Percentiles rank a stretch among this genome's conserved stretches.
phyloP scores from a whole-genome alignment of 2,797 vertebrate species.

The Poecilia gillii region DNA sequence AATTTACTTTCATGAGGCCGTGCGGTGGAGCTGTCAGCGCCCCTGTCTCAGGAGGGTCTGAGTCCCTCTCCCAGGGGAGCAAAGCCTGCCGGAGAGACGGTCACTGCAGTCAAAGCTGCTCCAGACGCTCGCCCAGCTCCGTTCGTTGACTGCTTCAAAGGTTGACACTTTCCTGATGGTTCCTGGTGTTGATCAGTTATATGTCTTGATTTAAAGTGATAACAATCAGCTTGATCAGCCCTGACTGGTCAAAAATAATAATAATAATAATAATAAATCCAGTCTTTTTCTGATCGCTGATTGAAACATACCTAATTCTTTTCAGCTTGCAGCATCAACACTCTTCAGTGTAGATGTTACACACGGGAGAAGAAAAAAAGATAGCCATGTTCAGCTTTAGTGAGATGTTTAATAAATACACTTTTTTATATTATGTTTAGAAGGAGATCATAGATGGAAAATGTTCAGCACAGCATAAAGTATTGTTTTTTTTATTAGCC shows the following conservation, averaged over 20 bases:
- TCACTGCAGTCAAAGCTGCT: conserved; percentile 42
- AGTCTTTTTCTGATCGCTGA: neutral
- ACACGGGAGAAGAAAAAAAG: neutral
- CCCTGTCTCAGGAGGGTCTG: conserved; percentile 41
- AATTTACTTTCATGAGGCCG: conserved; percentile 56
- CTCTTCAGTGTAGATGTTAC: neutral
- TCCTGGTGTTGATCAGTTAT: neutral
- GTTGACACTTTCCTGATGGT: neutral
- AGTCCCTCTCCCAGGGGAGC: conserved; percentile 60
- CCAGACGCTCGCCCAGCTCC: conserved; percentile 18
- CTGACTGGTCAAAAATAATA: neutral
- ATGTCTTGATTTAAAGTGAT: conserved; percentile 24
- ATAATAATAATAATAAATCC: neutral
- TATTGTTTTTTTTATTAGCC: no score
- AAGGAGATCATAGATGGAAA: no score
- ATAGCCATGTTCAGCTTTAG: neutral
- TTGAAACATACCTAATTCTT: neutral
- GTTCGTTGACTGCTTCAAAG: neutral
- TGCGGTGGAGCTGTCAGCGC: conserved; percentile 66
- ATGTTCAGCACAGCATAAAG: no score
- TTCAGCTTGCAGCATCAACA: neutral
- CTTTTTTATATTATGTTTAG: no score
- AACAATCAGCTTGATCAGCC: neutral
- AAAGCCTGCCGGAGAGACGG: conserved; percentile 50
- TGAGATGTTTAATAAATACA: neutral